Base-by-base conservation (phyloP, 2,888 invertebrate genomes). In the Choristoneura rosaceana region DNA sequence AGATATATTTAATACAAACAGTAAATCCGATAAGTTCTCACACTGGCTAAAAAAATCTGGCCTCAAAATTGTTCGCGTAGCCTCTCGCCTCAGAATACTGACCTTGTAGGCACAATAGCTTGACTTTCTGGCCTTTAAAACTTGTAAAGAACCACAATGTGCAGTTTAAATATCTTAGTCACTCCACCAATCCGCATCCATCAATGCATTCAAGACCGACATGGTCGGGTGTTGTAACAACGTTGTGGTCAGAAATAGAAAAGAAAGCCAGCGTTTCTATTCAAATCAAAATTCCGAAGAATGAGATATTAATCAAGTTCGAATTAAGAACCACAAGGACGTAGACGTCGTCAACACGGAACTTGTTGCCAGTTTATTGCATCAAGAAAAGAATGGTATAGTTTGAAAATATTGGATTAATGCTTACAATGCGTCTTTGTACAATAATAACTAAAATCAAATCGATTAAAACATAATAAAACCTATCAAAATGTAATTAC, bases 31-130 rank as follows among this genome's bases (percentile, higher is more conserved):
- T 75, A 74, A 78, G 79, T 85, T 86, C 82, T 80, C 84, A 86
- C 83, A 82, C 79, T 78, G 77, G 76, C 75, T 75, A 77, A 84
- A 85, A 85, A 25, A 83, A 83, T 83, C 81, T 83, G 90, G 85
- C 87, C 86, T 88, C 82, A 87, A 86, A 88, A 85, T 84, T 77
- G 81, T 81, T 81, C 77, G 83, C 81, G 79, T 80, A 80, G 80
- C 82, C 84, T 82, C 81, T 83, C 82, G 81, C 81, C 80, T 77
- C 79, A 81, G 90, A 88, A 79, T 89, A 86, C 87, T 90, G 91
- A 92, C 92, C 91, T 92, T 93, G 92, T 81, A 79, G 79, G 71
- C 80, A 90, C 91, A 90, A 91, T 90, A 82, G 88, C 80, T 78
- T 75, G 79, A 78, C 80, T 80, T 77, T 81, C 79, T 80, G 82